Conservation (phyloP, 2,113 vertebrate species). For the Cathartes aura region DNA sequence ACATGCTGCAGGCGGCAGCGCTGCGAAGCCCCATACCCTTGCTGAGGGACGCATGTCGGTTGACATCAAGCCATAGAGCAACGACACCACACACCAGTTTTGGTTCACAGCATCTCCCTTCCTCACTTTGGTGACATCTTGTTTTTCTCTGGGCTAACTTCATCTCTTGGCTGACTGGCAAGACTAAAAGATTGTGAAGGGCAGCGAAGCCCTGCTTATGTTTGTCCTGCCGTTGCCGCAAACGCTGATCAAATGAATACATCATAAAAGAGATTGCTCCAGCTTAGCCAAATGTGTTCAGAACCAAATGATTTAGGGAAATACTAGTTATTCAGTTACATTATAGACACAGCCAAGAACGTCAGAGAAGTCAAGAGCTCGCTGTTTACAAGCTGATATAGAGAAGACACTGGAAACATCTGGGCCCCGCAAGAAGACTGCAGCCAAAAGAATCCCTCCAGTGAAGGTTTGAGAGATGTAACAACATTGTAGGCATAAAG, state of each 20-base stretch:
- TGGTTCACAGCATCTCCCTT: not conserved
- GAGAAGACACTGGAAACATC: not conserved
- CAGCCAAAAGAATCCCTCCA: not conserved
- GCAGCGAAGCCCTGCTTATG: not conserved
- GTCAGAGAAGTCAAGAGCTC: not conserved
- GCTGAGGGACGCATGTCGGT: rapidly evolving
- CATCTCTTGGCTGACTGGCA: not conserved
- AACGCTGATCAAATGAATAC: not conserved
- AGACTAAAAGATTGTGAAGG: not conserved
- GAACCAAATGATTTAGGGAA: not conserved
- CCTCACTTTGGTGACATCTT: not conserved
- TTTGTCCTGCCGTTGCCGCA: not conserved
- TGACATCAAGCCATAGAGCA: not conserved
- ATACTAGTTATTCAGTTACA: not conserved
- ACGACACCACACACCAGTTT: not conserved
- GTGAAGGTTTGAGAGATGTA: not conserved
- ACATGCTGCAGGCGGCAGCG: rapidly evolving
- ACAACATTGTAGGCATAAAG: not conserved
- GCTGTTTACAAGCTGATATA: not conserved
- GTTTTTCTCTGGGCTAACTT: not conserved
- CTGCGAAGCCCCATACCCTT: rapidly evolving
- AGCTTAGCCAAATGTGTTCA: not conserved
- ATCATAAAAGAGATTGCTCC: not conserved
- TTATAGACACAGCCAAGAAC: not conserved
- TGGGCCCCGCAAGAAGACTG: not conserved